Evolutionary conservation across 2,113 vertebrate genomes (phyloP).

Genomic region (Xiphophorus hellerii): DNA sequence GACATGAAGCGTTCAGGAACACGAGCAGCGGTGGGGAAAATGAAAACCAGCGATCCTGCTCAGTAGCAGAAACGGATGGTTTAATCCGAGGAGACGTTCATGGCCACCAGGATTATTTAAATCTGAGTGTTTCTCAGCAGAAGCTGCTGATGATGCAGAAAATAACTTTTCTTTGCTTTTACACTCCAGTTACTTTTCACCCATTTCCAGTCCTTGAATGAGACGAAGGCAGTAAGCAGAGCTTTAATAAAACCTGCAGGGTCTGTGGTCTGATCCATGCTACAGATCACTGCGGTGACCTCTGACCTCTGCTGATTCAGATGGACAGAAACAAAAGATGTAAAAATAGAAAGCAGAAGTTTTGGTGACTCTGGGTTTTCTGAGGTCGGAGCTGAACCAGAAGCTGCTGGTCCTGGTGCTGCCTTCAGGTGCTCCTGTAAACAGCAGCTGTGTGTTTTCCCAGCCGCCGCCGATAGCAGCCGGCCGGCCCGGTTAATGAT

Average conservation of each 20-base stretch:
- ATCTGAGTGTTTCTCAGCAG: too few species aligned
- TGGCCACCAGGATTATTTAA: too few species aligned
- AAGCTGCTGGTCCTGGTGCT: too few species aligned
- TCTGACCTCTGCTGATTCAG: background rate
- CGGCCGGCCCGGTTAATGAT: background rate
- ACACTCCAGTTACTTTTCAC: background rate
- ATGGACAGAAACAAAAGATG: background rate
- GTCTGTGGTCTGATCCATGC: too few species aligned
- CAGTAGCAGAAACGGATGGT: too few species aligned
- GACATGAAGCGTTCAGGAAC: background rate
- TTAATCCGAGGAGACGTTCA: too few species aligned
- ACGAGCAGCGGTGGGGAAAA: background rate
- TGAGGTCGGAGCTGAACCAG: too few species aligned
- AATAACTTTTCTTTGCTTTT: background rate
- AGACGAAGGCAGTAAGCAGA: background rate
- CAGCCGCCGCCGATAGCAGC: slow-evolving; percentile 1
- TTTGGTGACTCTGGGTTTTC: background rate
- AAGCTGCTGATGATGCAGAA: background rate
- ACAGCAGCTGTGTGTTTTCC: slow-evolving; percentile 43
- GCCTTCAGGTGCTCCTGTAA: too few species aligned
- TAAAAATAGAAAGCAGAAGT: background rate
- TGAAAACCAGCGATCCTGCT: background rate
- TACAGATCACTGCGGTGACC: too few species aligned
- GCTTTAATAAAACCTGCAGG: too few species aligned
- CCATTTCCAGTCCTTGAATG: background rate